Evolutionary conservation across 2,888 invertebrate genomes (phyloP), one percentile per base, ranked within the genome.

Genomic region (Eristalis pertinax): DNA sequence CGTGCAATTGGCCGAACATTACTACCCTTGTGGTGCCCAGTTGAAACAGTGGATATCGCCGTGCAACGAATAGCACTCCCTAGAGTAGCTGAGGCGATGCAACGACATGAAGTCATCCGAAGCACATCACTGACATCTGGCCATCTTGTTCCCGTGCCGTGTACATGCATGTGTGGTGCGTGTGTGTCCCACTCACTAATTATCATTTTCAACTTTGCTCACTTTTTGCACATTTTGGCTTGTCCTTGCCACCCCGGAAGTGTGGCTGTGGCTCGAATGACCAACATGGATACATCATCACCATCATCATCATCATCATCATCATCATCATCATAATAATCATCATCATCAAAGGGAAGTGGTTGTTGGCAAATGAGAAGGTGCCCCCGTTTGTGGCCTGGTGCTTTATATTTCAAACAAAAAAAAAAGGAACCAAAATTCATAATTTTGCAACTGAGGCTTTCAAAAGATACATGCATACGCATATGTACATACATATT

Each of bases 1-100:
- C 89, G 83, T 91, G 91, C 90, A 91, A 89, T 89, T 91, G 91
- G 92, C 91, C 91, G 88, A 91, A 91, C 90, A 91, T 91, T 82
- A 89, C 91, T 89, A 91, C 89, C 68, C 88, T 92, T 81, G 91
- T 93, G 90, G 92, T 92, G 89, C 92, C 92, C 90, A 93, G 93
- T 92, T 93, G 93, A 93, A 91, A 88, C 78, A 24, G 58, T 74
- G 68, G 50, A 29, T 60, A 50, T 67, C 70, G 26, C 65, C 67
- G 63, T 75, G 35, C 83, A 79, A 69, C 76, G 73, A 87, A 82
- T 65, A 78, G 10, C 69, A 75, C 78, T 82, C 75, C 78, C 50
- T 50, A 19, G 50, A 74, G 79, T 72, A 73, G 76, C 76, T 73
- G 50, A 67, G 43, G 19, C n/a, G 56, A 56, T 15, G 56, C 60